A percentile compares a stretch with the other conserved stretches of the same genome.
Conservation (phyloP, 2,888 invertebrate species). For the Azorinus chamasolen region DNA sequence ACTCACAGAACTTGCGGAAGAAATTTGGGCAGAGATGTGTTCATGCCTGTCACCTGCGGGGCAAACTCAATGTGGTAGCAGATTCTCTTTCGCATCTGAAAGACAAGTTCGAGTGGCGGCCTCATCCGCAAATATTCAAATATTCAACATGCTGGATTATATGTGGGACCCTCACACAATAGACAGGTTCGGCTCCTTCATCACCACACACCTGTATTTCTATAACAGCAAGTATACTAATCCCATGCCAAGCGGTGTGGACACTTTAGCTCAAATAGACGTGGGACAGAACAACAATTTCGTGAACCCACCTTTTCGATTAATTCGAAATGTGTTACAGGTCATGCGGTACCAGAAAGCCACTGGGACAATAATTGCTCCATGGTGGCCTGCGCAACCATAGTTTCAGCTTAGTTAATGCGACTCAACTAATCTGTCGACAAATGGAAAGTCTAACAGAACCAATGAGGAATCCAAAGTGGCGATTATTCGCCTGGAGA, state of each 20-base stretch:
- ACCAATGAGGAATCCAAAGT: conserved; percentile 26
- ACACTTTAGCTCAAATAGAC: conserved; percentile 32
- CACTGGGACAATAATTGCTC: conserved; percentile 28
- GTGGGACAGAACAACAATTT: conserved; percentile 26
- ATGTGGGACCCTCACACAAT: conserved; percentile 34
- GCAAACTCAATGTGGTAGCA: conserved; percentile 19
- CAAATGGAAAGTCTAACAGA: no score
- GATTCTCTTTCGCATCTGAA: conserved; percentile 18
- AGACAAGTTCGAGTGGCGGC: conserved; percentile 28
- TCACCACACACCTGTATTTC: conserved; percentile 3
- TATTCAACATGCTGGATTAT: conserved; percentile 15
- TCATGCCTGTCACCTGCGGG: conserved; percentile 12
- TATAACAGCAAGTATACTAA: conserved; percentile 16
- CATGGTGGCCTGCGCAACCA: conserved; percentile 18
- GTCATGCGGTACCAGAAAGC: conserved; percentile 16
- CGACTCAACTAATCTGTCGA: no score
- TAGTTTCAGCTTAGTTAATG: no score
- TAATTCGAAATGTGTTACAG: conserved; percentile 24
- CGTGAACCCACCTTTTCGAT: conserved; percentile 35
- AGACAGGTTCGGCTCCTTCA: conserved; percentile 32
- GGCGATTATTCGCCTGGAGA: conserved; percentile 34
- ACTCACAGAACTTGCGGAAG: conserved; percentile 13
- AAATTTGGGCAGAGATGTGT: conserved; percentile 8
- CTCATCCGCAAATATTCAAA: conserved; percentile 26
- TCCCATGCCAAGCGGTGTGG: conserved; percentile 24